Conservation (phyloP, 2,888 invertebrate genomes). For the Clostera curtula region DNA sequence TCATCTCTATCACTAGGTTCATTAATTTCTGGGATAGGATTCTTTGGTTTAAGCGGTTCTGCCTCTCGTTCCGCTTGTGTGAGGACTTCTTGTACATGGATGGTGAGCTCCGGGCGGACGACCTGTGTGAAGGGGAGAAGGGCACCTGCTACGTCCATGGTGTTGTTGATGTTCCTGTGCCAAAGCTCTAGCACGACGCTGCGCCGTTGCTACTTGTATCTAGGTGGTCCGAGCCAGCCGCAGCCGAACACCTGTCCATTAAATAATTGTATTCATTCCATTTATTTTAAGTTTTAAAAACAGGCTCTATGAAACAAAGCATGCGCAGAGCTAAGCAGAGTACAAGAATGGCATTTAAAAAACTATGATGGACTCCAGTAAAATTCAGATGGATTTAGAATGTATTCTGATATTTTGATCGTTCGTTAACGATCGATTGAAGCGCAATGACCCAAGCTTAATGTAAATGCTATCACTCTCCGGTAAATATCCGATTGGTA, state of each 20-base stretch:
- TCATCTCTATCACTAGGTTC: constrained; percentile 40
- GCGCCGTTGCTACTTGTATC: constrained; percentile 79
- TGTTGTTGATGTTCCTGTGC: constrained; percentile 73
- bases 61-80: constrained; percentile 47
- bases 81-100: constrained; percentile 63
- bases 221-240: constrained; percentile 78
- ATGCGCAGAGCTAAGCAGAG: no score
- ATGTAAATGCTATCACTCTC: no score
- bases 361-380: no score
- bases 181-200: constrained; percentile 73
- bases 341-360: no score
- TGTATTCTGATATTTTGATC: no score
- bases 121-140: constrained; percentile 64
- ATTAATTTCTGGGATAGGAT: constrained; percentile 51
- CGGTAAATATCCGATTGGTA: no score
- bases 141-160: constrained; percentile 70
- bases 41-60: constrained; percentile 30
- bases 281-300: no score
- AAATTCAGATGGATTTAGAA: no score
- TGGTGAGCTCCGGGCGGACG: constrained; percentile 59
- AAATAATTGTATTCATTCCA: no score
- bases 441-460: no score
- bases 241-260: constrained; percentile 82
- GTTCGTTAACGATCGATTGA: no score
- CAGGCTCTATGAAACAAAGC: no score